phyloP scores from a whole-genome alignment of 2,113 vertebrate genomes.

The Gavia stellata region DNA sequence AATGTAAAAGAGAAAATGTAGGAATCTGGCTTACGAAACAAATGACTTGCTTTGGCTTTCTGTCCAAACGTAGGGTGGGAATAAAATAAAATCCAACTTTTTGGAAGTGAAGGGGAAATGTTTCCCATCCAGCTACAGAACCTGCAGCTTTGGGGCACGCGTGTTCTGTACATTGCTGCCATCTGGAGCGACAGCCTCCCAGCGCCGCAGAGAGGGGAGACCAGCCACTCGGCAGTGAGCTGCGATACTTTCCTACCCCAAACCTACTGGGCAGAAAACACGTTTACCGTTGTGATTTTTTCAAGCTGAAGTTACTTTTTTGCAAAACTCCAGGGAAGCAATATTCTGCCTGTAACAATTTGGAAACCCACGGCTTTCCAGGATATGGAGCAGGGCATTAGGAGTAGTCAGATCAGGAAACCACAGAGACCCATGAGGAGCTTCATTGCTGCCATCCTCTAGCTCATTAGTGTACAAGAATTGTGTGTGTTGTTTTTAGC shows the following conservation, averaged over 20 bases:
- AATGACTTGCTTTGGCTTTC: not conserved
- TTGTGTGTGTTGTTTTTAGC: conserved; percentile 63
- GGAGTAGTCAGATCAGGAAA: not conserved
- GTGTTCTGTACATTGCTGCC: not conserved
- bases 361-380: not conserved
- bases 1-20: not conserved
- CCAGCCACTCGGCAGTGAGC: not conserved
- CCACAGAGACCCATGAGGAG: conserved; percentile 23
- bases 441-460: conserved; percentile 40
- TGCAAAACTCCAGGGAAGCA: not conserved
- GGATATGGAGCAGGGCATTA: not conserved
- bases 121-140: not conserved
- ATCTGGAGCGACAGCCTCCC: not conserved
- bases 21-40: not conserved
- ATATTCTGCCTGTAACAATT: not conserved
- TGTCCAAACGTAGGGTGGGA: not conserved
- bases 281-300: not conserved
- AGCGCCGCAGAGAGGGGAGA: fast-evolving
- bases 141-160: not conserved
- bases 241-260: not conserved
- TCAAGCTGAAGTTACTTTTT: not conserved
- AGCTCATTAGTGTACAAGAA: conserved; percentile 64
- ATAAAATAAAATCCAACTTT: not conserved
- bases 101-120: not conserved
- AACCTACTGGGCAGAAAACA: not conserved